Evolutionary conservation across 2,797 vertebrate genomes (phyloP).

Genomic region (Corythornis leucogaster): DNA sequence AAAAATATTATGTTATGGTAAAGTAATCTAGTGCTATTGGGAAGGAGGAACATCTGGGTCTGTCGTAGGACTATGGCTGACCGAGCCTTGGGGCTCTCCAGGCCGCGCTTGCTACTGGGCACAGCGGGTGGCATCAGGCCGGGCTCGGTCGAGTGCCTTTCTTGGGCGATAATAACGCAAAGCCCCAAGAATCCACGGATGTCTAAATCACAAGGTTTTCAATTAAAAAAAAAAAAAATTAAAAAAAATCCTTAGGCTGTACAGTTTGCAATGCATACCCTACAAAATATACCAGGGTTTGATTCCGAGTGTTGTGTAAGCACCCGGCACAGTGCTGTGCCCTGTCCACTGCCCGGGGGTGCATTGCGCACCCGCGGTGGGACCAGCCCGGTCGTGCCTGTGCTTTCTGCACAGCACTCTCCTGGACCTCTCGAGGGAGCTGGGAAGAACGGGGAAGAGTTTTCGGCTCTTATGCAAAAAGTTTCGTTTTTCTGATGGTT

Average conservation of each 20-base stretch:
- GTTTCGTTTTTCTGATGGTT: background rate
- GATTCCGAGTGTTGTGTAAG: too few relatives aligned
- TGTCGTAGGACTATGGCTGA: background rate
- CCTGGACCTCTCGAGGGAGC: background rate
- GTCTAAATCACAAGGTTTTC: background rate
- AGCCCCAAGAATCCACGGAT: rapidly evolving
- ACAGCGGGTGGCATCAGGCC: background rate
- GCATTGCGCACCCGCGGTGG: background rate
- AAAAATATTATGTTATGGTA: background rate
- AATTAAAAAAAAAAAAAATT: background rate
- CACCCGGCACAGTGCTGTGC: background rate
- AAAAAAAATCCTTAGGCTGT: rapidly evolving
- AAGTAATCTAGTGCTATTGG: background rate
- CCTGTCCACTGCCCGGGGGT: background rate
- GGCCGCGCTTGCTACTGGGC: background rate
- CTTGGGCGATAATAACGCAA: rapidly evolving
- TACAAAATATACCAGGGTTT: rapidly evolving
- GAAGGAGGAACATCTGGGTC: background rate
- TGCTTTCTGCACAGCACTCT: background rate
- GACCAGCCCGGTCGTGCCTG: background rate
- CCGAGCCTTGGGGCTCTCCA: background rate
- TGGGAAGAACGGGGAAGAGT: background rate
- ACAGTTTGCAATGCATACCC: rapidly evolving
- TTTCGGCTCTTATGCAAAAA: background rate
- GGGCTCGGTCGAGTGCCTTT: background rate